phyloP scores from a whole-genome alignment of 2,113 vertebrate species.

The Alethe diademata region DNA sequence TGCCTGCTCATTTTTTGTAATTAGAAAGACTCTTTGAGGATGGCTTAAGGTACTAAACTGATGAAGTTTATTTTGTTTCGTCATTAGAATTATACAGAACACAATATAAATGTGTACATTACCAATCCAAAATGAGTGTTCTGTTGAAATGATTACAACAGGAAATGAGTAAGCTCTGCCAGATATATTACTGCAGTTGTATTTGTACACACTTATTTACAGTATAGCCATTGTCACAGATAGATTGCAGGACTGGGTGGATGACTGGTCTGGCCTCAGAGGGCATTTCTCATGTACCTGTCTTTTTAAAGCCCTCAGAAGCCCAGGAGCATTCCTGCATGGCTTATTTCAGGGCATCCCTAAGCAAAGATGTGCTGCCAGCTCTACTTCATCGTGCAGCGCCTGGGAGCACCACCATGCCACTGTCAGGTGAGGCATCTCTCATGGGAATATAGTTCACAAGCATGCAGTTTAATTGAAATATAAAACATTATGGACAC shows the following conservation, averaged over 20 bases:
- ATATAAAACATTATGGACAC: background rate
- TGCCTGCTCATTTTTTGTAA: background rate
- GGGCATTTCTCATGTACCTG: background rate
- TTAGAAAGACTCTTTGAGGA: background rate
- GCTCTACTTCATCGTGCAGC: background rate
- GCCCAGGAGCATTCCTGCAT: background rate
- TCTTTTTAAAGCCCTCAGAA: background rate
- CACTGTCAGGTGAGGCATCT: background rate
- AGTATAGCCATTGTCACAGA: background rate
- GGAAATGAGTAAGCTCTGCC: background rate
- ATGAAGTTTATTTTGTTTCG: background rate
- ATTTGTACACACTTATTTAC: background rate
- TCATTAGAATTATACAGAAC: background rate
- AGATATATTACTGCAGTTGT: background rate
- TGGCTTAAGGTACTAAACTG: background rate
- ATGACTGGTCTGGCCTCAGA: background rate
- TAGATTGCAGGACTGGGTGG: background rate
- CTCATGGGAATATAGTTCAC: background rate
- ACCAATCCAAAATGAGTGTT: background rate
- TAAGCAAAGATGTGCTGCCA: background rate
- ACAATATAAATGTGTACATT: background rate
- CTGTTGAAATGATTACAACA: background rate
- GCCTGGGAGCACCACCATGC: background rate
- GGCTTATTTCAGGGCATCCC: background rate
- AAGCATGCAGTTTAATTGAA: background rate